Percentiles rank a stretch among this genome's conserved stretches.
Conservation (phyloP, 2,113 vertebrate species). For the Heterocephalus glaber region DNA sequence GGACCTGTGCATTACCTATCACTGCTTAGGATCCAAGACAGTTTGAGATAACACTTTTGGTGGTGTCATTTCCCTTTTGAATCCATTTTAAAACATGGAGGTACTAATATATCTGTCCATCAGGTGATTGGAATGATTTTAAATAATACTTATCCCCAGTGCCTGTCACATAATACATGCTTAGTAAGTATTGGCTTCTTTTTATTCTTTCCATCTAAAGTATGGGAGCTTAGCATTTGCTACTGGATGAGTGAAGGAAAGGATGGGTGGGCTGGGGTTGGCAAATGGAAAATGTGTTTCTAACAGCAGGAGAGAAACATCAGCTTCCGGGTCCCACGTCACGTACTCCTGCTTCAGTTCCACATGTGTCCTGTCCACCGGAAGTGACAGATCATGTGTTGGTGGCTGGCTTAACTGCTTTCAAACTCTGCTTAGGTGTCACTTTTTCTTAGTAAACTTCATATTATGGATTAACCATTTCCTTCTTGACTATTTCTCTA, state of each 20-base stretch:
- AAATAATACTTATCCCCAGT: background rate
- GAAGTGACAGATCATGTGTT: accelerated
- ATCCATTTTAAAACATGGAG: background rate
- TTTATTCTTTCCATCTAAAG: background rate
- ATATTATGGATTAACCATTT: background rate
- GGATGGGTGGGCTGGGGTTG: no score
- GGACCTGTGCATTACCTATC: background rate
- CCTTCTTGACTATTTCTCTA: background rate
- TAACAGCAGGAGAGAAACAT: background rate
- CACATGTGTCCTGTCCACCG: background rate
- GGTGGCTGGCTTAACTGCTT: background rate
- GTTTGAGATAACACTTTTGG: background rate
- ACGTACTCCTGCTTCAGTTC: background rate
- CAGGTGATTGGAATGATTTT: background rate
- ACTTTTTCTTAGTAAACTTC: background rate
- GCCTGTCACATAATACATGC: background rate
- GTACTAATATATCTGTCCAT: background rate
- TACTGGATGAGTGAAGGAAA: background rate
- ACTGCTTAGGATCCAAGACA: background rate
- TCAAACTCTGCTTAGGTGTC: background rate
- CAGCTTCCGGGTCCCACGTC: background rate
- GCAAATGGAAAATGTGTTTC: background rate
- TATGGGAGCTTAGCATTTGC: background rate
- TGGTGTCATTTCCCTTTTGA: background rate
- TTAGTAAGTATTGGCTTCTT: background rate